Evolutionary conservation across 2,113 vertebrate genomes (phyloP).

Genomic region (Thermophis baileyi): DNA sequence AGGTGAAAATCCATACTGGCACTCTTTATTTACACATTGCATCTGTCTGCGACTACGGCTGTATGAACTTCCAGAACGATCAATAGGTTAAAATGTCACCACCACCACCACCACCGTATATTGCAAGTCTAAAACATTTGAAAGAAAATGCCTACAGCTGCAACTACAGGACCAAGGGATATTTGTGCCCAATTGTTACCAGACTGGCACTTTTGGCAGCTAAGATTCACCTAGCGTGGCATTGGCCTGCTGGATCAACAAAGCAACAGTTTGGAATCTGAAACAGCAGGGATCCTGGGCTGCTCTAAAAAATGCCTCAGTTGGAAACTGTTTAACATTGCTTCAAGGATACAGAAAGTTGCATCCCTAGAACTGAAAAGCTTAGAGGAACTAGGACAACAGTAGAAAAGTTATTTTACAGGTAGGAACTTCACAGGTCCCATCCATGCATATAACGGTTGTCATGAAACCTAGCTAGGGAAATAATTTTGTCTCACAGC

Average conservation of each 20-base stretch:
- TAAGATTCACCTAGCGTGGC: neutral
- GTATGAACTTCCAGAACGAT: slow-evolving; percentile 56
- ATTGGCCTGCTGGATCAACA: neutral
- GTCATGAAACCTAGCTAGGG: neutral
- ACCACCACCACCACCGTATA: neutral
- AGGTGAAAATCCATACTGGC: slow-evolving; percentile 71
- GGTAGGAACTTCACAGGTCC: neutral
- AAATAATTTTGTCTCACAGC: neutral
- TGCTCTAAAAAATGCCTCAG: neutral
- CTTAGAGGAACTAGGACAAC: neutral
- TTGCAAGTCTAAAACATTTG: neutral
- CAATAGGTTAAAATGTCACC: neutral
- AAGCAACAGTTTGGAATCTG: neutral
- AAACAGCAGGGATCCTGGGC: neutral
- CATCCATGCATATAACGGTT: neutral
- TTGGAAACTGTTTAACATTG: neutral
- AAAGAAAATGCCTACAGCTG: neutral
- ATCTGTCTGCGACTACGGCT: slow-evolving; percentile 73
- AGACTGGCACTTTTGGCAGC: neutral
- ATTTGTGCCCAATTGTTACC: neutral
- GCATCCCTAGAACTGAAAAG: neutral
- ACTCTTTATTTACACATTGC: slow-evolving; percentile 76
- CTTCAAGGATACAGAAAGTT: neutral
- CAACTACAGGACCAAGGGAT: neutral
- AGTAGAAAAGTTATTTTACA: neutral